phyloP scores from a whole-genome alignment of 2,888 invertebrate genomes.

The Eupithecia pulchellata region DNA sequence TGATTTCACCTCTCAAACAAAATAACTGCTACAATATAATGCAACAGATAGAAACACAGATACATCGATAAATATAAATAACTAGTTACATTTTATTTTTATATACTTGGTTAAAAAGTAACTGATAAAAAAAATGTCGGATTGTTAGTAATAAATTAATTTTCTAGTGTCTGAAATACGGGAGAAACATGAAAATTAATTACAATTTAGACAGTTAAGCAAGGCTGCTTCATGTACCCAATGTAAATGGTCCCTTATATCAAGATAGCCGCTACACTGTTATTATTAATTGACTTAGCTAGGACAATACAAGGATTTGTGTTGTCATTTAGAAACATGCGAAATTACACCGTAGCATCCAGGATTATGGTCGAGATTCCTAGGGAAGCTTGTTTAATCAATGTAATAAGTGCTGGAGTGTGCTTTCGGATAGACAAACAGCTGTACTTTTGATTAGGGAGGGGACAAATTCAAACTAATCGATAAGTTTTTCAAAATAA shows the following conservation, averaged over 20 bases:
- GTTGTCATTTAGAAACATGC: constrained; percentile 38
- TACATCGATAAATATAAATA: no score
- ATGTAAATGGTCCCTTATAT: constrained; percentile 8
- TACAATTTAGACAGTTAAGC: not conserved
- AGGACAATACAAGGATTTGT: constrained; percentile 53
- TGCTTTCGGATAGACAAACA: constrained; percentile 56
- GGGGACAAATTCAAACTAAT: constrained; percentile 15
- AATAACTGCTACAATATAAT: no score
- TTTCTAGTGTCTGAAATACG: not conserved
- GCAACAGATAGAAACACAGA: no score
- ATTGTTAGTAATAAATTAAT: no score
- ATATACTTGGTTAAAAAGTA: no score
- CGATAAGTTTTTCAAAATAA: constrained; percentile 9
- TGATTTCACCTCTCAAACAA: no score
- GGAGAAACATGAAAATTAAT: not conserved
- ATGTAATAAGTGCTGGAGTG: constrained; percentile 52
- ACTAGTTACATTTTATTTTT: no score
- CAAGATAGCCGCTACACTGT: constrained; percentile 39
- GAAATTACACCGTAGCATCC: constrained; percentile 36
- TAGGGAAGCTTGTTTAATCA: constrained; percentile 49
- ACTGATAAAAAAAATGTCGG: not conserved
- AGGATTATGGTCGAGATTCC: constrained; percentile 42
- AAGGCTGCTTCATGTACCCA: not conserved
- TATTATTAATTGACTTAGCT: constrained; percentile 59
- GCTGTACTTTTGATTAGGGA: constrained; percentile 46